Conservation (phyloP, 2,888 invertebrate genomes). For the Metacarcinus magister region DNA sequence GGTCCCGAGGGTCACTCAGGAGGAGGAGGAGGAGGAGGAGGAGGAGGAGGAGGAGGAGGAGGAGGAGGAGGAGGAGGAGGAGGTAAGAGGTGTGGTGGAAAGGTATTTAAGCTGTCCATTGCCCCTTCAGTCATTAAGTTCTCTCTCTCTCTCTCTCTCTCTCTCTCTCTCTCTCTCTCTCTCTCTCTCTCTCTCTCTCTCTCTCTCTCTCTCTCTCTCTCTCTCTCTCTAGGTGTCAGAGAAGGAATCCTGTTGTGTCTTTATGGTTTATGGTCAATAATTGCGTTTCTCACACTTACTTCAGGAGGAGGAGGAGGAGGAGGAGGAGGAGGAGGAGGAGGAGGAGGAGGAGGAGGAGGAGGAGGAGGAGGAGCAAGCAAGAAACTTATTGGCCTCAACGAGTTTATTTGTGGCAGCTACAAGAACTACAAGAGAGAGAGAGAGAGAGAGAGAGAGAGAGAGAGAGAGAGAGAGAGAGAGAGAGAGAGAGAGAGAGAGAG, state of each 20-base stretch:
- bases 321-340: too few relatives aligned
- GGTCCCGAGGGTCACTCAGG: background rate
- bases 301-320: background rate
- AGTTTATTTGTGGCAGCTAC: too few relatives aligned
- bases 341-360: too few relatives aligned
- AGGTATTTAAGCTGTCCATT: slow-evolving; percentile 17
- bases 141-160: slow-evolving; percentile 27
- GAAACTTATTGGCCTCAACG: too few relatives aligned
- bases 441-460: too few relatives aligned
- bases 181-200: background rate
- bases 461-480: too few relatives aligned
- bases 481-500: too few relatives aligned
- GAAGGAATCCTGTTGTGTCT: background rate
- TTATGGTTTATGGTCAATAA: background rate
- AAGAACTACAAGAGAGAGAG: too few relatives aligned
- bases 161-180: background rate
- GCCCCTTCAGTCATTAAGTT: background rate
- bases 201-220: slow-evolving; percentile 40
- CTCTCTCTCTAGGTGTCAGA: background rate
- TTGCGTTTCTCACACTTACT: slow-evolving; percentile 32
- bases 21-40: slow-evolving; percentile 12
- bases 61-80: background rate
- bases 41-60: slow-evolving; percentile 18
- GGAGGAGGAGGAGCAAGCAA: background rate
- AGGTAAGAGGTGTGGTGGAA: background rate